phyloP scores from a whole-genome alignment of 2,113 vertebrate species.

The Entomyzon cyanotis region DNA sequence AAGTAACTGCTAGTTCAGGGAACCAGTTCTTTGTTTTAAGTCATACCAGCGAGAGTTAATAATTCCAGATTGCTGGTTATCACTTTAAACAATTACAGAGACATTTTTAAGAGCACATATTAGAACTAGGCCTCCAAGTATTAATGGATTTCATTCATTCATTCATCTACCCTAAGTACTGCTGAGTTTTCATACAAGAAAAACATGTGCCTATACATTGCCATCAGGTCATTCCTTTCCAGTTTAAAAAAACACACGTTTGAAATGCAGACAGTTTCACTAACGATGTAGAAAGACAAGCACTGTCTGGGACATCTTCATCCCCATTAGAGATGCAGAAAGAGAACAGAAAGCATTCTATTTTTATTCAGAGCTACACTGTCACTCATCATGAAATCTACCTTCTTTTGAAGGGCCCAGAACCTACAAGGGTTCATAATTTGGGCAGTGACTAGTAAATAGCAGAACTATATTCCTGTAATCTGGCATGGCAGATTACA shows the following conservation, averaged over 20 bases:
- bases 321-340: not conserved
- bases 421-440: not conserved
- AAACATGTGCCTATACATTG: not conserved
- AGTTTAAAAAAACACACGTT: not conserved
- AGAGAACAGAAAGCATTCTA: not conserved
- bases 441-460: not conserved
- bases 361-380: slow-evolving; percentile 13
- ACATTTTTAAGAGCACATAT: not conserved
- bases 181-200: not conserved
- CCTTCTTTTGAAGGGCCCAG: not conserved
- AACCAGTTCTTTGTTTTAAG: not conserved
- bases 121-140: not conserved
- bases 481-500: not conserved
- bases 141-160: not conserved
- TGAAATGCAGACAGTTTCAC: not conserved
- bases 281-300: not conserved
- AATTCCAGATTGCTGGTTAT: not conserved
- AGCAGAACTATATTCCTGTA: not conserved
- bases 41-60: not conserved
- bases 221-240: not conserved
- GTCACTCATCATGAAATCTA: not conserved
- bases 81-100: not conserved
- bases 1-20: not conserved
- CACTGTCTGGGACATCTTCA: not conserved
- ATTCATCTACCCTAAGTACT: not conserved